phyloP scores from a whole-genome alignment of 2,888 invertebrate species.

The Eupelmus urozonus region DNA sequence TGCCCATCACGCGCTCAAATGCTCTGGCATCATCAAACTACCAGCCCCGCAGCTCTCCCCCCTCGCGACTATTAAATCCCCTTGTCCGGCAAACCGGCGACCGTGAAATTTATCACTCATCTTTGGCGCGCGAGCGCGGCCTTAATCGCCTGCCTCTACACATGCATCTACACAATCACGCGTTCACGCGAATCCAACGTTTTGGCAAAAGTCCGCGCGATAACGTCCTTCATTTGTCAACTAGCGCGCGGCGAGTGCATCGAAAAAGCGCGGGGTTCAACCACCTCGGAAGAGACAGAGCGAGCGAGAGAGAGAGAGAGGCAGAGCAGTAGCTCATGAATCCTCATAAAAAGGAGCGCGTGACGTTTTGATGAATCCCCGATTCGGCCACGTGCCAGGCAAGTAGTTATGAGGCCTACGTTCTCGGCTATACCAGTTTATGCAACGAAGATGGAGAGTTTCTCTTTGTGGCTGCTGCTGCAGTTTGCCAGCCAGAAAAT shows the following conservation, averaged over 20 bases:
- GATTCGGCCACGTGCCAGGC: constrained; percentile 53
- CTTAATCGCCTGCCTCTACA: constrained; percentile 18
- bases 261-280: constrained; percentile 34
- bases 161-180: neutral
- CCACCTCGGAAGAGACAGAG: constrained; percentile 14
- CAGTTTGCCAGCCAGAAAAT: constrained; percentile 30
- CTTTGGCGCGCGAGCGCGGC: constrained; percentile 12
- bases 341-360: constrained; percentile 35
- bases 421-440: neutral
- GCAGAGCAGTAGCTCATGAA: constrained; percentile 21
- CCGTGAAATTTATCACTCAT: constrained; percentile 50
- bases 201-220: constrained; percentile 33
- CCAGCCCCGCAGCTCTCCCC: neutral
- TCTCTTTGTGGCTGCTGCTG: neutral
- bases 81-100: neutral
- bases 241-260: constrained; percentile 6
- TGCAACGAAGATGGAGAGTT: neutral
- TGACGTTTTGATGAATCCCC: constrained; percentile 30
- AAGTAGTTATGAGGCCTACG: neutral
- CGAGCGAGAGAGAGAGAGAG: neutral
- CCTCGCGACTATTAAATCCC: constrained; percentile 36
- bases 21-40: neutral
- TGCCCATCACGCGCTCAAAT: neutral
- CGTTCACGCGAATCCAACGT: constrained; percentile 26
- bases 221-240: constrained; percentile 50